A percentile compares a stretch with the other conserved stretches of the same genome.
Evolutionary conservation across 1,140 invertebrate species (phyloP).

Genomic region (Gryon sp.): DNA sequence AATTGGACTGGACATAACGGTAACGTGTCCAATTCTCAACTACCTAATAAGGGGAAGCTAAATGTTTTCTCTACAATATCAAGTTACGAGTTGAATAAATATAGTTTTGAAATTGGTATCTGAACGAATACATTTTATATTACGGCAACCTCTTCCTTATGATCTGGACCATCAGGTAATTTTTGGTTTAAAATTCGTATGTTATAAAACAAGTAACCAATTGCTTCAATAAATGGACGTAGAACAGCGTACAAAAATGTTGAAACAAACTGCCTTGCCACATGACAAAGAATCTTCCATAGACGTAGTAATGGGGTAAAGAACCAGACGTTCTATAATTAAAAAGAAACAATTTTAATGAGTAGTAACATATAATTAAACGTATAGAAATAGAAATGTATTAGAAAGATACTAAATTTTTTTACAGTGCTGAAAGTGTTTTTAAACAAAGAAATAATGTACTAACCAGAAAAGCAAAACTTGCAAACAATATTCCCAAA

Average conservation of each 20-base stretch:
- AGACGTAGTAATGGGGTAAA: conserved; percentile 83
- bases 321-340: conserved; percentile 87
- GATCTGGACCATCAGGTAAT: conserved; percentile 74
- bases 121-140: conserved; percentile 69
- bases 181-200: conserved; percentile 82
- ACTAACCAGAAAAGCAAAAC: conserved; percentile 85
- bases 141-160: conserved; percentile 78
- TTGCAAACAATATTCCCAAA: conserved; percentile 87
- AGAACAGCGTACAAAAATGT: conserved; percentile 82
- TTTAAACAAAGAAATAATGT: conserved; percentile 7
- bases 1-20: too few species aligned
- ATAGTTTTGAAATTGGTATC: conserved; percentile 25
- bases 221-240: conserved; percentile 82
- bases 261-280: conserved; percentile 81
- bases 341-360: conserved; percentile 29
- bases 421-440: too few species aligned
- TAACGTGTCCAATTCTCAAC: conserved; percentile 11
- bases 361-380: too few species aligned
- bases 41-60: conserved; percentile 26
- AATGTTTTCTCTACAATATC: conserved; percentile 35
- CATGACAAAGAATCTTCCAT: conserved; percentile 84
- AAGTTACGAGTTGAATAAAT: conserved; percentile 24
- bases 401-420: too few species aligned
- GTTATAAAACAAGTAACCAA: conserved; percentile 84
- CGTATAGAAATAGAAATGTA: too few species aligned